phyloP scores from a whole-genome alignment of 2,888 invertebrate genomes.

The Eumacrocentrus americanus region DNA sequence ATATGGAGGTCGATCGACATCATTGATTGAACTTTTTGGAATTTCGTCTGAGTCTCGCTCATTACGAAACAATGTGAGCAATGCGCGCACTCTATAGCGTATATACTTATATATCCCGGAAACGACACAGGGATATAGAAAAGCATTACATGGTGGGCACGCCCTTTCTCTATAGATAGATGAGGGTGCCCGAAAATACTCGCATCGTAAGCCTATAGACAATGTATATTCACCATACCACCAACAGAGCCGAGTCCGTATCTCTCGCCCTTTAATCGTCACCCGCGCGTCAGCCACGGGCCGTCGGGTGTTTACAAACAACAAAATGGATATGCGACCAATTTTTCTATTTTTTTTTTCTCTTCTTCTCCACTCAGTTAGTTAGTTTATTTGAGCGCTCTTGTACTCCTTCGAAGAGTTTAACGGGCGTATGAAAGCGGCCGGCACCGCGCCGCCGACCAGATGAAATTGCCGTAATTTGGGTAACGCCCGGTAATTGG shows the following conservation, averaged over 20 bases:
- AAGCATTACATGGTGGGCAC: not conserved
- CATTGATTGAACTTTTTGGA: not conserved
- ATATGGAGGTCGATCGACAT: not conserved
- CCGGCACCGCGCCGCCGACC: conserved; percentile 1
- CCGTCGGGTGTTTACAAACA: not conserved
- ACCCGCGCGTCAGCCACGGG: not conserved
- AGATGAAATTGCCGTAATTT: conserved; percentile 34
- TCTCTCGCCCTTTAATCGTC: not conserved
- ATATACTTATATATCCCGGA: conserved; percentile 6
- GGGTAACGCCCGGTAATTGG: conserved; percentile 36
- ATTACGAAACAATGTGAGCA: conserved; percentile 16
- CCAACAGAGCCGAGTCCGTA: too few relatives aligned
- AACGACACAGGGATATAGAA: not conserved
- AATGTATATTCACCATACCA: too few relatives aligned
- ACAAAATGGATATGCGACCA: not conserved
- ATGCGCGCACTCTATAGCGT: not conserved
- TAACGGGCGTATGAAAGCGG: conserved; percentile 17
- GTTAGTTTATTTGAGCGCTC: not conserved
- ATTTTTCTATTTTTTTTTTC: not conserved
- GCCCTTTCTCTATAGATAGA: conserved; percentile 3
- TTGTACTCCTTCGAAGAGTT: conserved; percentile 1
- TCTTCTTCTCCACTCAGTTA: not conserved
- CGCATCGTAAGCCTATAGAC: not conserved
- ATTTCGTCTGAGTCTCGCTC: conserved; percentile 1
- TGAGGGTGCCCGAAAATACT: not conserved